Evolutionary conservation across 2,113 vertebrate species (phyloP), one percentile per base, ranked within the genome.

Genomic region (Motacilla alba): DNA sequence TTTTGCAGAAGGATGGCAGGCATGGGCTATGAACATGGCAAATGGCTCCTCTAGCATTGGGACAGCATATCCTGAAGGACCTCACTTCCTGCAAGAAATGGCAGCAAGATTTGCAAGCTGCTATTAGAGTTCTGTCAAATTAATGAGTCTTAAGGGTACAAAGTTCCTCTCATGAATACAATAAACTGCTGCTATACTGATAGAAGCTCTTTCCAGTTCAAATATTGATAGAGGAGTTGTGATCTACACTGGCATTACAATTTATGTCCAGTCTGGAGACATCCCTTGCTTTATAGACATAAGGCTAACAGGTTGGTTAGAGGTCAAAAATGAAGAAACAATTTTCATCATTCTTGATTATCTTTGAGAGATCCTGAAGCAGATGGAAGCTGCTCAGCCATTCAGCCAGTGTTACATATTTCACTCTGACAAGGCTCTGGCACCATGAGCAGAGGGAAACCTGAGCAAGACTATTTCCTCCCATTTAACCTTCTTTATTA

Each of bases 291-390:
- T 97, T 96, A 97, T 95, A 94, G 95, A 91, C 94, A 90, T 75
- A 93, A 94, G 95, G 94, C 94, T 94, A 95, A 93, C 95, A 96
- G 94, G 95, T 84, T 94, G 82, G 94, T 95, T 97, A 96, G 95
- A 97, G 96, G 97, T 97, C 95, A 97, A 94, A 97, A 95, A 95
- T 83, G 94, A 96, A 97, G 91, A 96, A 97, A 97, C 95, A 96
- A 96, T 96, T 97, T 97, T 97, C 94, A 97, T 97, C 96, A 94
- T 92, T 98, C 96, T 96, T 97, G 95, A 97, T 97, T 97, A 96
- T 95, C 91, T 96, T 88, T 74, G 95, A 95, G 96, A 96, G 95
- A 97, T 96, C 94, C 93, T 95, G 94, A 96, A 97, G 95, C 97
- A 97, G 95, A 96, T 97, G 94, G 95, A 97, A 96, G 85, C 90